phyloP scores from a whole-genome alignment of 2,797 vertebrate genomes.

The Halcyon chelicuti region DNA sequence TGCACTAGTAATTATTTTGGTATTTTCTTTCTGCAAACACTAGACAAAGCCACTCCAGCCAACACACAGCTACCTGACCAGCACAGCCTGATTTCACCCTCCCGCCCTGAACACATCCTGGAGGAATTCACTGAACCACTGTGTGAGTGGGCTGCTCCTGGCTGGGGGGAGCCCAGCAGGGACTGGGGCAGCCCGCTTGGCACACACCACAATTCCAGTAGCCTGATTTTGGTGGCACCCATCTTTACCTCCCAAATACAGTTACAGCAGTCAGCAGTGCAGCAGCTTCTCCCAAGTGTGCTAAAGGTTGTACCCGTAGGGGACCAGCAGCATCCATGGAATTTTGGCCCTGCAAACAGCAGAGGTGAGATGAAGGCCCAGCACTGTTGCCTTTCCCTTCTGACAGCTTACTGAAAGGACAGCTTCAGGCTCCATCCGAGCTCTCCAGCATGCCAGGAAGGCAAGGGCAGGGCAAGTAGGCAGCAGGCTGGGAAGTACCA shows the following conservation, averaged over 20 bases:
- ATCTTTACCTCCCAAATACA: background rate
- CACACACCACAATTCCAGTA: accelerated
- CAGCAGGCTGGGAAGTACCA: background rate
- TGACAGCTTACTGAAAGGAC: background rate
- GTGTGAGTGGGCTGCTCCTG: background rate
- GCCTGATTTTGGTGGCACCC: background rate
- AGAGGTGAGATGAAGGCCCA: background rate
- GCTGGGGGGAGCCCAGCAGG: background rate
- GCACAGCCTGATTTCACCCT: accelerated
- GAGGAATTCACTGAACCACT: accelerated
- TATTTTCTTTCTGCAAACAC: background rate
- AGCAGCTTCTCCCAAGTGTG: background rate
- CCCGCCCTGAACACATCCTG: background rate
- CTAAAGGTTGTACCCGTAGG: background rate
- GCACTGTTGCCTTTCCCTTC: background rate
- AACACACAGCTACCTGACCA: background rate
- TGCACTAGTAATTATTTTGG: background rate
- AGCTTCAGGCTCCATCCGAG: background rate
- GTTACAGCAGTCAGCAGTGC: accelerated
- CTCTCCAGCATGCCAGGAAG: background rate
- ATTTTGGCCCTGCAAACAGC: background rate
- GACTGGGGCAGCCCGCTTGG: background rate
- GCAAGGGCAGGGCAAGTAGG: background rate
- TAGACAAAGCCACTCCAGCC: background rate
- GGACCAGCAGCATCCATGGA: background rate